Base-by-base conservation (phyloP, 1,140 invertebrate species). In the Drosophila mauritiana region DNA sequence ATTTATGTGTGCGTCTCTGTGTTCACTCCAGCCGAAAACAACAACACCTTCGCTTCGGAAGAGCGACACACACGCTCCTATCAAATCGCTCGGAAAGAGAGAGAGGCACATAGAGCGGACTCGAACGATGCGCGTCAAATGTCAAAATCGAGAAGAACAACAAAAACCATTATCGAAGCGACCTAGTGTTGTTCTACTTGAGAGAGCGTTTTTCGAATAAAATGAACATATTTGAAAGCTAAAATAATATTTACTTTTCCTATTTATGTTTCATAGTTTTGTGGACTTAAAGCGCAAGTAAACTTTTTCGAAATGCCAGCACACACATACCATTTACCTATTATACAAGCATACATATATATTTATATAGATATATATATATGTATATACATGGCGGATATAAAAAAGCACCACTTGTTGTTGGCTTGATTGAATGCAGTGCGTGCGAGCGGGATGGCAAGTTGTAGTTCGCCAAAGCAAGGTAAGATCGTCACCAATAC, bases 401-500 rank as follows among this genome's bases (percentile, higher is more conserved):
- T 61, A 88, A 85, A 83, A 86, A 59, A 81, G 74, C 72, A 80
- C 79, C 83, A 86, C 83, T 82, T 88, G 83, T 86, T 85, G 74
- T 85, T 82, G 78, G 63, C 70, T 73, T 88, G 67, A 89, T 89
- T 77, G 75, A 86, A 89, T 88, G 84, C 84, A 88, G 54, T 88
- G 81, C 56, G 83, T 70, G 84, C 57, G 84, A 88, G 83, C 39
- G 75, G 75, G 83, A 88, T 62, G 81, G 84, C 83, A 89, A 42
- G 73, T 61, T 83, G 52, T 75, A 81, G 75, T 69, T 73, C 54
- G 53, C 63, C 78, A 86, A 83, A 69, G 62, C 83, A 86, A 79
- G 65, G 79, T 65, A 89, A 89, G 84, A 89, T 89, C 83, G 72
- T 27, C 70, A 83, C 69, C 27, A 57, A 55, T 43, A 80, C 59